Percentiles rank a stretch among this genome's conserved stretches.
Conservation (phyloP, 2,888 invertebrate species). For the Catocala fraxini region DNA sequence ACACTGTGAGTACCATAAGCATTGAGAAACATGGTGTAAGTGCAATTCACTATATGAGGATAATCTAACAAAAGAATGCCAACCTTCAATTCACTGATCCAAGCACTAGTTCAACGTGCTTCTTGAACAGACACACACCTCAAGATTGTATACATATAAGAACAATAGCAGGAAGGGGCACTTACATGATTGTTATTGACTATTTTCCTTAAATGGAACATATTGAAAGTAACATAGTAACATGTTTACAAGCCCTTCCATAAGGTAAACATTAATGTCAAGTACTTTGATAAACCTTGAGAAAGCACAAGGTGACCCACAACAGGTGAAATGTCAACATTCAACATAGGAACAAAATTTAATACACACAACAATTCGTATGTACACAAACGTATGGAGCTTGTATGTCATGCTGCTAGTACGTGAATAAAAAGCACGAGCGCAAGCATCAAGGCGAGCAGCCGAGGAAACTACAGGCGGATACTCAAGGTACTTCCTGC, state of each 20-base stretch:
- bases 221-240: conserved; percentile 69
- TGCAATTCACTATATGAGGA: not conserved
- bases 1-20: not conserved
- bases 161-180: conserved; percentile 58
- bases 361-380: conserved; percentile 63
- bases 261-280: conserved; percentile 77
- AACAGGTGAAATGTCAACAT: conserved; percentile 83
- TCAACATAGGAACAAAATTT: conserved; percentile 72
- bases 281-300: conserved; percentile 79
- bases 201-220: conserved; percentile 63
- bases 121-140: conserved; percentile 19
- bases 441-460: conserved; percentile 79
- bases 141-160: conserved; percentile 36
- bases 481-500: conserved; percentile 87
- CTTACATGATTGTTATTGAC: conserved; percentile 47
- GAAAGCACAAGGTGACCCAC: conserved; percentile 81
- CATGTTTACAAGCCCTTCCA: conserved; percentile 62
- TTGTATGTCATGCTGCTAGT: conserved; percentile 69
- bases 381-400: conserved; percentile 68
- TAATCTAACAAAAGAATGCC: conserved; percentile 6
- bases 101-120: conserved; percentile 7
- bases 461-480: conserved; percentile 81
- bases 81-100: conserved; percentile 6
- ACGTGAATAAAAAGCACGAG: conserved; percentile 77
- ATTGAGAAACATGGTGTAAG: not conserved